Conservation (phyloP, 2,797 vertebrate genomes). For the Xenopus petersii region DNA sequence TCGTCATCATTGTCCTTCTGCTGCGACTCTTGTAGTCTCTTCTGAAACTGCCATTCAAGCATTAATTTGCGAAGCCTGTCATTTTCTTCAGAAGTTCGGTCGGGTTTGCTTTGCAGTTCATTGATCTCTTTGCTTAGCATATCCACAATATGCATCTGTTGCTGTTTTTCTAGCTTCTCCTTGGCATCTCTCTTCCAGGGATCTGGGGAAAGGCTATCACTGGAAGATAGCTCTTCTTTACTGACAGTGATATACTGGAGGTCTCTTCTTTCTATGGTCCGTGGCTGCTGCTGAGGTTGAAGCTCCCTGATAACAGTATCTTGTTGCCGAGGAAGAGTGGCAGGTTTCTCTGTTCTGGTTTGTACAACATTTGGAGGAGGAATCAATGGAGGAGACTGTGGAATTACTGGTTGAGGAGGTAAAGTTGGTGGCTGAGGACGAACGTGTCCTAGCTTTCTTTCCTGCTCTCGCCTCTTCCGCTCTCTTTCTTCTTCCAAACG, state of each 20-base stretch:
- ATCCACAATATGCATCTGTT: constrained; percentile 95
- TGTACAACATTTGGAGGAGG: constrained; percentile 63
- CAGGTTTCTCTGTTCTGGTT: constrained; percentile 79
- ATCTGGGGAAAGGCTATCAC: constrained; percentile 92
- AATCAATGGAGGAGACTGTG: constrained; percentile 63
- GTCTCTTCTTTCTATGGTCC: constrained; percentile 92
- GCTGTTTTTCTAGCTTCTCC: constrained; percentile 96
- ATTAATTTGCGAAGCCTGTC: constrained; percentile 93
- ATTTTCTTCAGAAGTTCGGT: constrained; percentile 87
- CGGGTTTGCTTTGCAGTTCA: constrained; percentile 85
- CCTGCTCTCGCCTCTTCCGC: constrained; percentile 90
- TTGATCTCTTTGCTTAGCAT: constrained; percentile 95
- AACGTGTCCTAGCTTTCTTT: constrained; percentile 90
- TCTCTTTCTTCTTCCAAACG: constrained; percentile 94
- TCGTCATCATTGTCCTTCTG: constrained; percentile 94
- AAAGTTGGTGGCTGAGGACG: constrained; percentile 71
- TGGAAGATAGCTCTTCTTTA: constrained; percentile 86
- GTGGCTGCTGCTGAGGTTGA: constrained; percentile 92
- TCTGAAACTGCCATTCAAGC: constrained; percentile 99
- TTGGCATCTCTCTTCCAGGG: constrained; percentile 95
- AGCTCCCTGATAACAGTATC: constrained; percentile 94
- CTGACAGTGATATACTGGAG: constrained; percentile 78
- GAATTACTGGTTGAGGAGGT: constrained; percentile 62
- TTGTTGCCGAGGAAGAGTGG: constrained; percentile 76
- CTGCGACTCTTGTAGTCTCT: constrained; percentile 92